These are phyloP conservation scores for Sycophila texana DNA, from an alignment of 2,888 invertebrate genomes.

Conservation along the genomic window DNA sequence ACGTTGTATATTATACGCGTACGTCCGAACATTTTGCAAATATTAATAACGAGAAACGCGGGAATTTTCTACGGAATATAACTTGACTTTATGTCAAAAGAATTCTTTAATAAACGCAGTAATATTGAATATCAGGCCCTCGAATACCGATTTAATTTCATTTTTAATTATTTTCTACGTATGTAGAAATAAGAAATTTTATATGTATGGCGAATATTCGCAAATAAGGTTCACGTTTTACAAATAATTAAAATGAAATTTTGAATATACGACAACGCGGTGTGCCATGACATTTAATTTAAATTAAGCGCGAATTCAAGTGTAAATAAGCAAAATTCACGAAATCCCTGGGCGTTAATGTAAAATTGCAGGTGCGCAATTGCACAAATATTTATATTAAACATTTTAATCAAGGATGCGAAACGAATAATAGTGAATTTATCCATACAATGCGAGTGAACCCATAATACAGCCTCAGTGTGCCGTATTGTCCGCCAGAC, in stretches of 20 bases:
- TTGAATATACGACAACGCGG: neutral
- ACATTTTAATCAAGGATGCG: constrained; percentile 29
- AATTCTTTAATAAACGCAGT: no score
- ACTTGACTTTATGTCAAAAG: no score
- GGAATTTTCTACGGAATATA: no score
- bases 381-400: constrained; percentile 20
- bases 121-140: no score
- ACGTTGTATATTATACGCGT: no score
- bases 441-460: constrained; percentile 26
- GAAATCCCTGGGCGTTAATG: neutral
- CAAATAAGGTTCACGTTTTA: neutral
- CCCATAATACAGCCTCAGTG: constrained; percentile 12
- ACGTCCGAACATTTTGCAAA: no score
- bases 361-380: neutral
- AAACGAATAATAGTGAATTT: constrained; percentile 22
- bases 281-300: constrained; percentile 19
- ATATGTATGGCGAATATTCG: neutral
- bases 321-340: constrained; percentile 31
- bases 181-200: neutral
- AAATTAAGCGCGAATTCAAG: constrained; percentile 33
- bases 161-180: no score
- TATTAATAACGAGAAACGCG: no score
- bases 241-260: constrained; percentile 9
- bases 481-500: neutral
- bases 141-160: no score